Base-by-base conservation (phyloP, 2,888 invertebrate species). In the Sphaerophoria rueppellii region DNA sequence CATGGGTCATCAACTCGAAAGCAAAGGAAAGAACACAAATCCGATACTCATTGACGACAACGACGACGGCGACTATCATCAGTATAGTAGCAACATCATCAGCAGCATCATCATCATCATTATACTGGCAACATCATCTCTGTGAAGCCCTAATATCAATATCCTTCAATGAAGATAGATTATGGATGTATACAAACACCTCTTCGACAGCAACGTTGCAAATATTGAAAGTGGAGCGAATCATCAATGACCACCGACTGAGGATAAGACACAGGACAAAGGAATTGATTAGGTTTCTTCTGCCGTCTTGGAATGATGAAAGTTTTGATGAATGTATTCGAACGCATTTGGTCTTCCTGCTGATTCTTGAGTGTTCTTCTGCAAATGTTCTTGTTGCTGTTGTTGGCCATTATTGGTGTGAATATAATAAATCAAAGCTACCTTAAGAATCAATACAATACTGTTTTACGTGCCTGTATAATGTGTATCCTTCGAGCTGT, bases 1-100 rank as follows among this genome's bases (percentile, higher is more conserved):
- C 85, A 85, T 85, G 85, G 85, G 81, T 85, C 85, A 81, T 81
- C 85, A 81, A 85, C 77, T 77, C 73, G 76, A 70, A 73, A 58
- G 72, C 73, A 73, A 70, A 73, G 54, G 72, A 73, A 76, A 72
- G 67, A 72, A 75, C 67, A 85, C 81, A 76, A 76, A 81, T 85
- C 81, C 73, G 76, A 67, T 76, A 67, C 69, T 67, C 63, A 58
- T 67, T 60, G n/a, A 37, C 14, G 54, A 54, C 60, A 35, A 9
- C 50, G n/a, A n/a, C 4, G n/a, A n/a, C 74, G 43, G 57, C 74
- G 71, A 58, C 76, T 67, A 69, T 70, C 69, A 16, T 24, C 24
- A 24, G 24, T 24, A 24, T 24, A 24, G 24, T 24, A 24, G 24
- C 24, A 24, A 24, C 69, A 60, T 61, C 72, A 46, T 16, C 67